Evolutionary conservation across 2,797 vertebrate species (phyloP).

Genomic region (Naso thynnoides): DNA sequence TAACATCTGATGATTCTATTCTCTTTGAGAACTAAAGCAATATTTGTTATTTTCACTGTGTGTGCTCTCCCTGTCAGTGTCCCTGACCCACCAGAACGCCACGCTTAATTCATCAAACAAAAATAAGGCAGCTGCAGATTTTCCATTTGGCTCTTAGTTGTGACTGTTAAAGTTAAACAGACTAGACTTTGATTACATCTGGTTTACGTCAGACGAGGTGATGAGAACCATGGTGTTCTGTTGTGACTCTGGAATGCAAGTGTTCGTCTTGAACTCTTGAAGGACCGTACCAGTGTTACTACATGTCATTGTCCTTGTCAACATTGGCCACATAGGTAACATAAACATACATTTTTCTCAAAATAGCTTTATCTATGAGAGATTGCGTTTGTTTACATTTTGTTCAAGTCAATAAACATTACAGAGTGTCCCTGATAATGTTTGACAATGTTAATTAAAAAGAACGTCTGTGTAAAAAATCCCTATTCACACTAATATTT

Average conservation of each 20-base stretch:
- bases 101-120: constrained; percentile 44
- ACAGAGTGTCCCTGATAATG: no score
- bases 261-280: constrained; percentile 44
- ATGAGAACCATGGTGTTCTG: constrained; percentile 56
- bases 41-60: constrained; percentile 25
- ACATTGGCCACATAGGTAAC: no score
- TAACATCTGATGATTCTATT: constrained; percentile 10
- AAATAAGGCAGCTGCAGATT: constrained; percentile 60
- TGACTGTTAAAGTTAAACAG: constrained; percentile 65
- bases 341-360: no score
- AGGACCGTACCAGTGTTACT: no score
- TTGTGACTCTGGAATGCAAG: constrained; percentile 57
- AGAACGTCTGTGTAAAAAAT: no score
- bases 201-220: constrained; percentile 59
- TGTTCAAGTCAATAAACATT: no score
- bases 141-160: constrained; percentile 61
- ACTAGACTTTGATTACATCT: constrained; percentile 67
- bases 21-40: constrained; percentile 24
- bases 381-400: no score
- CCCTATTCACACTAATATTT: no score
- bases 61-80: constrained; percentile 28
- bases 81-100: constrained; percentile 25
- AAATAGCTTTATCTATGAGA: no score
- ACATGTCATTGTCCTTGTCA: no score
- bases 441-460: no score